Base-by-base conservation (phyloP, 35 echinoderm and acorn worm genomes). In the Ophiothrix spiculata region DNA sequence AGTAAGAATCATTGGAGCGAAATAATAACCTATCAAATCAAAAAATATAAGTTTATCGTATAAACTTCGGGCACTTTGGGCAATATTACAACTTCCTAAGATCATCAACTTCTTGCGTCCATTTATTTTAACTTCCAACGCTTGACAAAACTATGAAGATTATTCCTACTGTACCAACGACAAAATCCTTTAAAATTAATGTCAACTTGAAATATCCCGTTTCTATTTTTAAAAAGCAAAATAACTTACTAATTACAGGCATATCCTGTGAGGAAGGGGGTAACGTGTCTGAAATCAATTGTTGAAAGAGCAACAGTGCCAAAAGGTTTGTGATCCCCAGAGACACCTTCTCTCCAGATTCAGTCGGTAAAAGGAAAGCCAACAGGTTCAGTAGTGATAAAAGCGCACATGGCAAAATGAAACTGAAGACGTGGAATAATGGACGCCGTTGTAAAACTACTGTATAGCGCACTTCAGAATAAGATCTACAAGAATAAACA, bases 291-390 rank as follows among this genome's bases (percentile, higher is more conserved):
- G n/a, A 25, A 74, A 74, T 74, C 33, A 74, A 32, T 32, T 74
- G 64, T 32, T 74, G 64, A 74, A 74, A 74, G 64, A 74, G 64
- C n/a, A 74, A 2, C 64, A 74, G 64, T 11, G 64, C n/a, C 64
- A 74, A 74, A 25, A 74, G 64, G 64, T n/a, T n/a, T n/a, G n/a
- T n/a, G n/a, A n/a, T n/a, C n/a, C n/a, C n/a, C n/a, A n/a, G n/a
- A n/a, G n/a, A n/a, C n/a, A n/a, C n/a, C n/a, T n/a, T n/a, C n/a
- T n/a, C n/a, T n/a, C n/a, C n/a, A n/a, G n/a, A n/a, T n/a, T n/a
- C n/a, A n/a, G n/a, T n/a, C n/a, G n/a, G n/a, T n/a, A n/a, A n/a
- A n/a, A n/a, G n/a, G n/a, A n/a, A n/a, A n/a, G n/a, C n/a, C n/a
- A n/a, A n/a, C n/a, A n/a, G n/a, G n/a, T n/a, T n/a, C n/a, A n/a